phyloP scores from a whole-genome alignment of 1,140 invertebrate genomes.

The Ctenoplectra terminalis region DNA sequence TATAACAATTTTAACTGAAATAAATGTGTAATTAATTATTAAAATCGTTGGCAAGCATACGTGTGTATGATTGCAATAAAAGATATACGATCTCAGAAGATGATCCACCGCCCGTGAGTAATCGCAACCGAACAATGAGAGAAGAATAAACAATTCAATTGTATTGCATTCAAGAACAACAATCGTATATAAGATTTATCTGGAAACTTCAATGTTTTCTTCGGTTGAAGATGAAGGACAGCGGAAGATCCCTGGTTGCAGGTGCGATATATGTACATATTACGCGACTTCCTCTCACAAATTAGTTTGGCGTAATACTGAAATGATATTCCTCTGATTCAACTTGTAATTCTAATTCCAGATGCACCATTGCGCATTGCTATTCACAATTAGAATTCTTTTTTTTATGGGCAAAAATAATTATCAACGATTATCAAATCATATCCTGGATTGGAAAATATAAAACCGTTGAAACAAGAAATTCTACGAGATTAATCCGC shows the following conservation, averaged over 20 bases:
- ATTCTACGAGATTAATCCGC: no score
- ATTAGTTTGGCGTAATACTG: conserved; percentile 2
- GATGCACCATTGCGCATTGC: neutral
- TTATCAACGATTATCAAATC: neutral
- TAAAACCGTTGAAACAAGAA: no score
- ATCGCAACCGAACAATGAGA: conserved; percentile 12
- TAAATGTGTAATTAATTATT: neutral
- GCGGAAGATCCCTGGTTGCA: neutral
- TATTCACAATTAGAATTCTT: no score
- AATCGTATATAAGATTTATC: conserved; percentile 22
- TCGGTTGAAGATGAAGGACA: conserved; percentile 27
- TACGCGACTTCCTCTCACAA: conserved; percentile 28
- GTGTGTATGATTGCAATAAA: no score
- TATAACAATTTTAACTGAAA: neutral
- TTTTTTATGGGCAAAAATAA: no score
- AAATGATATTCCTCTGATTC: neutral
- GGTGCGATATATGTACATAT: conserved; percentile 25
- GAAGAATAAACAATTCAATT: conserved; percentile 20
- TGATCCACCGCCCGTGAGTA: neutral
- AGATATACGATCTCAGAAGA: neutral
- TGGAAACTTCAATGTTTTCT: conserved; percentile 16
- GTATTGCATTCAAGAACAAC: neutral
- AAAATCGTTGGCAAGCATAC: neutral
- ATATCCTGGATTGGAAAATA: no score
- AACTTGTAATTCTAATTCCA: neutral